Evolutionary conservation across 2,888 invertebrate species (phyloP).

Genomic region (Nineta flava): DNA sequence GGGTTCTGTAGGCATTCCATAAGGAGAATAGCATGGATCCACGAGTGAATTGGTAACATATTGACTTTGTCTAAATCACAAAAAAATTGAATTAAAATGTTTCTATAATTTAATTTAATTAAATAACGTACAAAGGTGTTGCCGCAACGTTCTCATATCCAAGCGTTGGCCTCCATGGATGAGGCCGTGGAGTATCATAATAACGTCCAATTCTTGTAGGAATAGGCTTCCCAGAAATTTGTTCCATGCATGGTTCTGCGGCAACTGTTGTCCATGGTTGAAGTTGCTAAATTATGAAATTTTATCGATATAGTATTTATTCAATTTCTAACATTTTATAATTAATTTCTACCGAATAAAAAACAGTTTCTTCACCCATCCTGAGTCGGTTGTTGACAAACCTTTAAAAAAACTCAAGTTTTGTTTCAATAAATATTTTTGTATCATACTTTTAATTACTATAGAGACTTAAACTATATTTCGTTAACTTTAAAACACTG

Average conservation of each 20-base stretch:
- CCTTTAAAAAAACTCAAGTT: no score
- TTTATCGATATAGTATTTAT: slow-evolving; percentile 6
- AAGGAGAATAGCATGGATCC: slow-evolving; percentile 49
- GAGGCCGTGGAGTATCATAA: slow-evolving; percentile 55
- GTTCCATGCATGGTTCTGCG: slow-evolving; percentile 22
- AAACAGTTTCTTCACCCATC: slow-evolving; percentile 20
- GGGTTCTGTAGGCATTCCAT: slow-evolving; percentile 58
- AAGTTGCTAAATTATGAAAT: slow-evolving; percentile 42
- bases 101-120: not conserved
- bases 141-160: slow-evolving; percentile 65
- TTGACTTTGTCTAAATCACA: slow-evolving; percentile 37
- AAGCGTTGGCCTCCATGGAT: slow-evolving; percentile 65
- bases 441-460: no score
- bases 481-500: no score
- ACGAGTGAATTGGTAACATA: slow-evolving; percentile 59
- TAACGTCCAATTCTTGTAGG: slow-evolving; percentile 51
- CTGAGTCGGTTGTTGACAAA: slow-evolving; percentile 23
- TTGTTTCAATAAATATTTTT: no score
- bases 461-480: no score
- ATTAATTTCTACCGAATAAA: slow-evolving; percentile 23
- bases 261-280: slow-evolving; percentile 58
- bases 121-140: slow-evolving; percentile 41
- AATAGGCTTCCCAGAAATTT: slow-evolving; percentile 35
- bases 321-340: not conserved
- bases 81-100: not conserved